Evolutionary conservation across 2,888 invertebrate genomes (phyloP).

Genomic region (Gisinianus flammeolus): DNA sequence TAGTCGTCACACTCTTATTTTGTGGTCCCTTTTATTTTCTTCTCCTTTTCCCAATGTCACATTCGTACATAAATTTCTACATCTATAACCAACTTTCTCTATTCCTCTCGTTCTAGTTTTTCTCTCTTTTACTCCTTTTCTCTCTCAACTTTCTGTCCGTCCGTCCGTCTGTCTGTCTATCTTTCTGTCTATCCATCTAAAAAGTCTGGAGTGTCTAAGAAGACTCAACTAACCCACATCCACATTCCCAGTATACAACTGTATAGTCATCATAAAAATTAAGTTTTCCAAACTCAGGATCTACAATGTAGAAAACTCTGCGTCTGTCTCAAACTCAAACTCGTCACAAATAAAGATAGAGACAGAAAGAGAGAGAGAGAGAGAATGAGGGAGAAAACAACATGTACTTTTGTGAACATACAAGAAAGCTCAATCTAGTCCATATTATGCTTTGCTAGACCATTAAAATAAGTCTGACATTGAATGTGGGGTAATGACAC

Average conservation of each 20-base stretch:
- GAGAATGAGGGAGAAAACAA: background rate
- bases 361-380: background rate
- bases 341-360: background rate
- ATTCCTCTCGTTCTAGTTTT: background rate
- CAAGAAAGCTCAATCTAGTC: too few relatives aligned
- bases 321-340: background rate
- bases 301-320: background rate
- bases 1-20: conserved; percentile 40
- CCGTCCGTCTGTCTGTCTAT: background rate
- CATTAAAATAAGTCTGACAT: too few relatives aligned
- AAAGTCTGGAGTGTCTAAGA: background rate
- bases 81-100: too few relatives aligned
- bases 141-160: background rate
- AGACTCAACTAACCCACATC: background rate
- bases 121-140: background rate
- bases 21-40: conserved; percentile 26
- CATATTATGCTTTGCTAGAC: too few relatives aligned
- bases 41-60: conserved; percentile 1
- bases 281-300: background rate
- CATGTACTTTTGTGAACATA: too few relatives aligned
- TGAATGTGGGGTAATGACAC: too few relatives aligned
- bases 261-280: background rate
- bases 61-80: too few relatives aligned
- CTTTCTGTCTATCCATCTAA: background rate
- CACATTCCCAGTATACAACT: background rate